Conservation (phyloP, 1,140 invertebrate genomes). For the Drosophila tropicalis region DNA sequence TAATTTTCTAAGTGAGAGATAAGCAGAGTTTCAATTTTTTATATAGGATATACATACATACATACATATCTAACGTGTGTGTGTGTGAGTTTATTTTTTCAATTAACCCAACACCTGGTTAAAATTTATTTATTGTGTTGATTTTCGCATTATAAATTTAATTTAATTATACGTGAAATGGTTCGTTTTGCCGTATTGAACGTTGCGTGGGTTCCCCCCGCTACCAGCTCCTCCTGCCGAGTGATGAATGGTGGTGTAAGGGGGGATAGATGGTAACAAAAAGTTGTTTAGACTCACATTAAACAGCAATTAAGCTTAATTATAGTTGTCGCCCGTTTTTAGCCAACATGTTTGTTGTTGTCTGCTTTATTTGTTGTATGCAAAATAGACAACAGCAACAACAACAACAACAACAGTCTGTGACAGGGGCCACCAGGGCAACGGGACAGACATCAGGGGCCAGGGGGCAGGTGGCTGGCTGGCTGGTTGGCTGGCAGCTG, state of each 20-base stretch:
- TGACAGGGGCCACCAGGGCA: not conserved
- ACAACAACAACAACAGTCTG: slow-evolving; percentile 36
- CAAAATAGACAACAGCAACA: slow-evolving; percentile 52
- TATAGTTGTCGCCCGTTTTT: slow-evolving; percentile 81
- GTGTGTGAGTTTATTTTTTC: slow-evolving; percentile 5
- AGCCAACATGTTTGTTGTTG: slow-evolving; percentile 68
- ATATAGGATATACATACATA: slow-evolving; percentile 45
- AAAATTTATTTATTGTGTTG: slow-evolving; percentile 52
- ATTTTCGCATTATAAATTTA: slow-evolving; percentile 66
- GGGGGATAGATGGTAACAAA: slow-evolving; percentile 16
- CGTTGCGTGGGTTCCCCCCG: slow-evolving; percentile 41
- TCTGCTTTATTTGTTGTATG: slow-evolving; percentile 67
- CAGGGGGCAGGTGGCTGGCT: not conserved
- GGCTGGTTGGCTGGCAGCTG: not conserved
- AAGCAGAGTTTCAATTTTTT: slow-evolving; percentile 51
- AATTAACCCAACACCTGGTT: slow-evolving; percentile 57
- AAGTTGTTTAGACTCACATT: slow-evolving; percentile 64
- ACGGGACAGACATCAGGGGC: not conserved
- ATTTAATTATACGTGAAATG: slow-evolving; percentile 67
- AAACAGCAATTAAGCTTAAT: slow-evolving; percentile 82
- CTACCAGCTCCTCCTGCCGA: not conserved
- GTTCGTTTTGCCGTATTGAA: slow-evolving; percentile 16
- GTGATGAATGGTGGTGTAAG: not conserved
- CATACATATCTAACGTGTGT: not conserved
- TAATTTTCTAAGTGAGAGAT: slow-evolving; percentile 46